Evolutionary conservation across 2,113 vertebrate genomes (phyloP).

Genomic region (Dromas ardeola): DNA sequence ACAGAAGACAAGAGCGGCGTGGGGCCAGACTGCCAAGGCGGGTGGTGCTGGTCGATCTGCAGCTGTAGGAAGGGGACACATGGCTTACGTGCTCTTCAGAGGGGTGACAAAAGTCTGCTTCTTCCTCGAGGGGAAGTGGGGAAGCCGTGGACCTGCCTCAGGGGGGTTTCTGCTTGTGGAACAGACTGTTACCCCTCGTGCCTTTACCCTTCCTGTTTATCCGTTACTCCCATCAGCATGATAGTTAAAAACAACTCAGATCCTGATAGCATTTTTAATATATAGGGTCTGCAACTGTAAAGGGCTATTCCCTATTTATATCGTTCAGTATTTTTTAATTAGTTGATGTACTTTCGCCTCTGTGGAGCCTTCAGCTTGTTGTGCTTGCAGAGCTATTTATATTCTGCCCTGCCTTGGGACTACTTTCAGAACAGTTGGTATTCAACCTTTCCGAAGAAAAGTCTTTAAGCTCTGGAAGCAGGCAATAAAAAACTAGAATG

Average conservation of each 20-base stretch:
- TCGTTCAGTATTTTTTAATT: slow-evolving; percentile 35
- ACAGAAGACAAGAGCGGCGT: not conserved
- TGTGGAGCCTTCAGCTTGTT: slow-evolving; percentile 27
- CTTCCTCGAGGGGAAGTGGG: not conserved
- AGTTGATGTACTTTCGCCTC: not conserved
- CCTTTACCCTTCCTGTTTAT: slow-evolving; percentile 26
- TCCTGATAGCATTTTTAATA: not conserved
- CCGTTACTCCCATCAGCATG: not conserved
- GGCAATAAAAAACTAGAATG: slow-evolving; percentile 34
- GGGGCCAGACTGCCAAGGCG: not conserved
- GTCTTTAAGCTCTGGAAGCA: slow-evolving; percentile 19
- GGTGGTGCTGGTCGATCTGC: not conserved
- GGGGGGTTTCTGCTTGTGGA: not conserved
- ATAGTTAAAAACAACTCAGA: slow-evolving; percentile 3
- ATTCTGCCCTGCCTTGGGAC: slow-evolving; percentile 36
- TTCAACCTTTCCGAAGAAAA: slow-evolving; percentile 45
- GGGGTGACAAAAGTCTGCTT: not conserved
- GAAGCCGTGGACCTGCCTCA: not conserved
- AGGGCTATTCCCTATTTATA: slow-evolving; percentile 1
- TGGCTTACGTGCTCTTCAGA: not conserved
- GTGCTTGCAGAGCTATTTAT: slow-evolving; percentile 48
- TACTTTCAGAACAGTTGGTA: slow-evolving; percentile 14
- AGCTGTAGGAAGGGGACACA: not conserved
- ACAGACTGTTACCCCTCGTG: not conserved
- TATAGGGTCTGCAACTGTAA: not conserved